These are phyloP conservation scores for Poecilia latipinna DNA, from an alignment of 2,113 vertebrate species.

Conservation along the genomic window DNA sequence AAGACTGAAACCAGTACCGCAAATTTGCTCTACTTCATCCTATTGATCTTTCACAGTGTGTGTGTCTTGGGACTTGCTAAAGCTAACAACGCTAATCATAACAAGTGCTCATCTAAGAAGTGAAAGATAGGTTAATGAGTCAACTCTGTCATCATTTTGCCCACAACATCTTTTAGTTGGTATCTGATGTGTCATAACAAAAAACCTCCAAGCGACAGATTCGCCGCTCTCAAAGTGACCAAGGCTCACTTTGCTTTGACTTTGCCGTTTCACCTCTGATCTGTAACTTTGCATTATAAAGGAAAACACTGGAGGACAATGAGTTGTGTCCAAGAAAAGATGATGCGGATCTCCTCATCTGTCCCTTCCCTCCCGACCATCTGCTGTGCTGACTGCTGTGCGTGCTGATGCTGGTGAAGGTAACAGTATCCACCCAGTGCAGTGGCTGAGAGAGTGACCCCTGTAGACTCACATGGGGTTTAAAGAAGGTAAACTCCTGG, in stretches of 20 bases:
- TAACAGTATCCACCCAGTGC: constrained; percentile 64
- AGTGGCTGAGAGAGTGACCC: constrained; percentile 53
- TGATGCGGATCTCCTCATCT: constrained; percentile 39
- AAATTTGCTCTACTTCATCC: too few relatives aligned
- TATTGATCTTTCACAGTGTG: too few relatives aligned
- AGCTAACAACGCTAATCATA: too few relatives aligned
- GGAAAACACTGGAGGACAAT: constrained; percentile 30
- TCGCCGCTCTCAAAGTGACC: constrained; percentile 7
- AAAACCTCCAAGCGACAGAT: constrained; percentile 10
- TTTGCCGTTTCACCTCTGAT: constrained; percentile 17
- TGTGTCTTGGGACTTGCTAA: too few relatives aligned
- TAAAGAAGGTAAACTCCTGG: constrained; percentile 47
- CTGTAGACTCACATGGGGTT: constrained; percentile 42
- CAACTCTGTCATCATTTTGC: neutral
- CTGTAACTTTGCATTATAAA: constrained; percentile 20
- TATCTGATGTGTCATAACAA: neutral
- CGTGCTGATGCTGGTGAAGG: constrained; percentile 62
- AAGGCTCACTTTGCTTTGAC: constrained; percentile 17
- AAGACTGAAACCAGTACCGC: too few relatives aligned
- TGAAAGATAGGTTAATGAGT: neutral
- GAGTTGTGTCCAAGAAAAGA: constrained; percentile 47
- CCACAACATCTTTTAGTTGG: neutral
- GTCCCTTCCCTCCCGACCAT: constrained; percentile 54
- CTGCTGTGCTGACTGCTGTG: constrained; percentile 67
- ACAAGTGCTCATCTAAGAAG: too few relatives aligned